A percentile compares a stretch with the other conserved stretches of the same genome.
These are phyloP conservation scores for Ochlodes sylvanus DNA, from an alignment of 2,888 invertebrate species.

Conservation along the genomic window DNA sequence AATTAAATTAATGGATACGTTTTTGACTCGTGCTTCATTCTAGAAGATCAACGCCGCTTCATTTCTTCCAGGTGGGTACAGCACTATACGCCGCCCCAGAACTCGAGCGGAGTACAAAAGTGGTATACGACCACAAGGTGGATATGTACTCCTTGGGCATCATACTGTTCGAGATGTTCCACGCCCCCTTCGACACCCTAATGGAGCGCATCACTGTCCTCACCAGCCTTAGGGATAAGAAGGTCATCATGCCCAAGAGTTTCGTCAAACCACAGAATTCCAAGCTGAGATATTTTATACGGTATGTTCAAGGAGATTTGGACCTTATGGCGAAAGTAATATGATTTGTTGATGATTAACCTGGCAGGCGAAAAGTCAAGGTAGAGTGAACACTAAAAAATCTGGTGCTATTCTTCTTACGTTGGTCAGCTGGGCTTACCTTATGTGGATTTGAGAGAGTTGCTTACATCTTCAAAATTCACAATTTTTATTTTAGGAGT, in stretches of 20 bases:
- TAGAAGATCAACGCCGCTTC: background rate
- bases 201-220: constrained; percentile 96
- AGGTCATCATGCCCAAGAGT: constrained; percentile 89
- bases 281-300: constrained; percentile 86
- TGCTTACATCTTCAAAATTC: too few relatives aligned
- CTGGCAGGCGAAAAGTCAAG: too few relatives aligned
- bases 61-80: constrained; percentile 90
- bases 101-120: constrained; percentile 88
- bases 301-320: constrained; percentile 66
- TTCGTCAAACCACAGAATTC: constrained; percentile 84
- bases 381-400: too few relatives aligned
- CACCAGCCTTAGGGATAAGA: constrained; percentile 87
- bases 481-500: too few relatives aligned
- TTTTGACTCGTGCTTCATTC: background rate
- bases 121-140: constrained; percentile 94
- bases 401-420: too few relatives aligned
- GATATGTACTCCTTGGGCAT: constrained; percentile 95
- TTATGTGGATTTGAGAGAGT: too few relatives aligned
- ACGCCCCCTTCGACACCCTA: constrained; percentile 92
- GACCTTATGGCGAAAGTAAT: background rate
- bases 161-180: constrained; percentile 98
- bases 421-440: too few relatives aligned
- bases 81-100: constrained; percentile 98
- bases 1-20: too few relatives aligned
- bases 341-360: too few relatives aligned